Base-by-base conservation (phyloP, 2,888 invertebrate genomes). In the Balanococcus diminutus region DNA sequence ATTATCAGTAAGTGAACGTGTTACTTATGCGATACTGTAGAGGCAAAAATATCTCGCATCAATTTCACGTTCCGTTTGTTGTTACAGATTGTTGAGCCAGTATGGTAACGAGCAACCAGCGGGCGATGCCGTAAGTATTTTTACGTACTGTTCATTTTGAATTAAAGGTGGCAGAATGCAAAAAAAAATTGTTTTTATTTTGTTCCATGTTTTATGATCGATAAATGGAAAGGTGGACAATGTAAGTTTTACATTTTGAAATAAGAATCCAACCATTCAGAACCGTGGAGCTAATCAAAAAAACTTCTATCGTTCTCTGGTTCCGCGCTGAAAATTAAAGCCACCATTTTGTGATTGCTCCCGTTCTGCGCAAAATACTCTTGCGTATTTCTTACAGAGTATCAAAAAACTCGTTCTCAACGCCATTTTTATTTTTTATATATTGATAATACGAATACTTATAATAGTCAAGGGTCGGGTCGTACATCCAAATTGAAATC, bases 1-100 rank as follows among this genome's bases (percentile, higher is more conserved):
- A 98, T 90, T 96, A 96, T 91, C 96, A 96, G 91, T 88, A 86
- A 88, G 88, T 87, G 32, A 42, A 28, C 36, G 8, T 8, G n/a
- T n/a, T n/a, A n/a, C n/a, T n/a, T n/a, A 61, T 32, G 25, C 22
- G 16, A 0, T n/a, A 16, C n/a, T n/a, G n/a, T n/a, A n/a, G n/a
- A n/a, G n/a, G n/a, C n/a, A n/a, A n/a, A n/a, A 82, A 8, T 28
- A 19, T 22, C 28, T 25, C n/a, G 19, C 42, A 1, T 19, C 14
- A 3, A 19, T 82, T 39, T 39, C 22, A 11, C 14, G 19, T 82
- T 19, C 19, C 1, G 8, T 51, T 8, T 51, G n/a, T n/a, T n/a
- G 67, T 84, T 84, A 36, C 61, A 84, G 84, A 32, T 67, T 84
- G 19, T 16, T 84, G 36, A 84, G 84, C 56, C 32, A 51, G 8